phyloP scores from a whole-genome alignment of 1,140 invertebrate species.

The Lepidotrigona ventralis region DNA sequence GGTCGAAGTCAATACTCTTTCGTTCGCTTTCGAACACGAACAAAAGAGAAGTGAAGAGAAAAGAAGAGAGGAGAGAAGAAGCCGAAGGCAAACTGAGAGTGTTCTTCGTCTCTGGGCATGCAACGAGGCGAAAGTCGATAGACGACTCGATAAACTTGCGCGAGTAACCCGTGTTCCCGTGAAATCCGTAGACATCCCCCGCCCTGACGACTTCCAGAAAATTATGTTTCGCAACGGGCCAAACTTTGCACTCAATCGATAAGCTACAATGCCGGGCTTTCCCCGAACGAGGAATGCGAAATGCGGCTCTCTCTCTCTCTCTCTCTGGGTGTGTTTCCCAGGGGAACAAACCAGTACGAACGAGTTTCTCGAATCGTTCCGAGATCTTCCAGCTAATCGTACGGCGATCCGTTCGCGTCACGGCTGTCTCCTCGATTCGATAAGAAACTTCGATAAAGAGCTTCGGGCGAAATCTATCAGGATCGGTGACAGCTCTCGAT shows the following conservation, averaged over 20 bases:
- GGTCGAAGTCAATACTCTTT: neutral
- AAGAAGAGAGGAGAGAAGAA: no score
- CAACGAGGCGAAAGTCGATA: constrained; percentile 15
- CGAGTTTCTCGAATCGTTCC: constrained; percentile 44
- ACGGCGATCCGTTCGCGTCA: constrained; percentile 62
- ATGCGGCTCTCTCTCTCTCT: constrained; percentile 3
- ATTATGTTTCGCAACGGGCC: constrained; percentile 25
- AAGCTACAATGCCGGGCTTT: constrained; percentile 8
- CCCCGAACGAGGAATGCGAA: constrained; percentile 17
- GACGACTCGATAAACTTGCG: neutral
- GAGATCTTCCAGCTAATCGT: constrained; percentile 58
- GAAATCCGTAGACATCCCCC: constrained; percentile 15
- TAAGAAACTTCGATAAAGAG: constrained; percentile 56
- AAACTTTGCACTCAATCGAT: constrained; percentile 29
- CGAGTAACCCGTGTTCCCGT: neutral
- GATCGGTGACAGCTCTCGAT: constrained; percentile 63
- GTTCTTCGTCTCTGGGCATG: neutral
- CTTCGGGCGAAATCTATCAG: constrained; percentile 61
- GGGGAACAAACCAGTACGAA: no score
- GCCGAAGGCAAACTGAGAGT: neutral
- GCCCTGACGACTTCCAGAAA: constrained; percentile 1
- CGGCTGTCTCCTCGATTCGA: constrained; percentile 40
- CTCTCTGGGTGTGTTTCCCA: neutral
- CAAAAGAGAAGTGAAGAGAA: neutral
- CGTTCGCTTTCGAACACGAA: neutral